Conservation (phyloP, 2,888 invertebrate species). For the Metallyticus violacea region DNA sequence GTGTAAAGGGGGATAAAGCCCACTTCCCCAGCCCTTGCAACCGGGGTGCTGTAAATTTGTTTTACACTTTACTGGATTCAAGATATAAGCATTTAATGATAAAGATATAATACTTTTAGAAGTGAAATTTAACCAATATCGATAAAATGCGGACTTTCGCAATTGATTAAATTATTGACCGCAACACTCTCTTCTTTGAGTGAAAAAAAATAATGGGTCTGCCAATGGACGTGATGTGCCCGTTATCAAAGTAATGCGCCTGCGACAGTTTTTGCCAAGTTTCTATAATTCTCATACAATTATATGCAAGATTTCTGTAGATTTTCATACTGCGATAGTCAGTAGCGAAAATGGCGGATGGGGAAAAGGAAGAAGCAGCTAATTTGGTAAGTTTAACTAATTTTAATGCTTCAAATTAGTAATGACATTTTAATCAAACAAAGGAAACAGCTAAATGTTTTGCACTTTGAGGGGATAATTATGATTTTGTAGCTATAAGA, state of each 20-base stretch:
- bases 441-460: not conserved
- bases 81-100: not conserved
- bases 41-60: too few species aligned
- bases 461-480: not conserved
- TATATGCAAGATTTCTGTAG: not conserved
- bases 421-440: not conserved
- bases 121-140: too few species aligned
- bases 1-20: too few species aligned
- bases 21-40: too few species aligned
- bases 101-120: not conserved
- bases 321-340: not conserved
- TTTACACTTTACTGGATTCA: too few species aligned
- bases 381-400: slow-evolving; percentile 58
- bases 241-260: too few species aligned
- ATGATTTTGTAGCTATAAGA: not conserved
- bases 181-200: too few species aligned
- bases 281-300: not conserved
- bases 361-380: slow-evolving; percentile 78
- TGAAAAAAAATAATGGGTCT: too few species aligned
- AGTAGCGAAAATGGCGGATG: slow-evolving; percentile 58
- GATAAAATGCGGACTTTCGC: too few species aligned
- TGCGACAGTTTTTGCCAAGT: too few species aligned
- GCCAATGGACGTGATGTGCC: too few species aligned
- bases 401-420: not conserved
- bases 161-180: too few species aligned